Percentiles rank a stretch among this genome's conserved stretches.
Conservation (phyloP, 2,888 invertebrate species). For the Pachydiplax longipennis region DNA sequence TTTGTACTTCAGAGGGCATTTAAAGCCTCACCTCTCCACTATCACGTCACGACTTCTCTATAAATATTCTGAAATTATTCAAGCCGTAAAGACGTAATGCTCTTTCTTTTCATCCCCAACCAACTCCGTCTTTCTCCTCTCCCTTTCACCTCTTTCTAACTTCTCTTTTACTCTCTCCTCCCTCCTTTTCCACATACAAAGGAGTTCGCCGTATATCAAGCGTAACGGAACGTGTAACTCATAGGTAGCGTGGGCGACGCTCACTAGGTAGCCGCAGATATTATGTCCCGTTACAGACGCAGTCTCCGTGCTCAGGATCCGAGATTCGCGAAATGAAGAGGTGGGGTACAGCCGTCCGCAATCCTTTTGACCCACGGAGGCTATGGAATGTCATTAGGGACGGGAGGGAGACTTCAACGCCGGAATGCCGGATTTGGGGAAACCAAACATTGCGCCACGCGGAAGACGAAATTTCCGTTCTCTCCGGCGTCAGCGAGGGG, state of each 20-base stretch:
- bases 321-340: not conserved
- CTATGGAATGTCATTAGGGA: not conserved
- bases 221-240: not conserved
- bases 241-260: not conserved
- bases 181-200: not conserved
- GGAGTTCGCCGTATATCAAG: not conserved
- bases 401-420: not conserved
- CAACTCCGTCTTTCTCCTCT: constrained; percentile 75
- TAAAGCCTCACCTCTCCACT: no score
- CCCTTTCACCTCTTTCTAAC: not conserved
- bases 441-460: not conserved
- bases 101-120: not conserved
- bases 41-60: no score
- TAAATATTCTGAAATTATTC: no score
- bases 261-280: not conserved
- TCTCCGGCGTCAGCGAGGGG: not conserved
- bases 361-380: not conserved
- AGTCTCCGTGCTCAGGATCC: not conserved
- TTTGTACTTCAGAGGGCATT: no score
- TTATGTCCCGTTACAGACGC: not conserved
- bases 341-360: not conserved
- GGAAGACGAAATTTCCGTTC: not conserved
- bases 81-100: no score
- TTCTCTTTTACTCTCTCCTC: not conserved
- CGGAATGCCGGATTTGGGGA: not conserved